Conservation (phyloP, 2,113 vertebrate species). For the Cyphomyrus discorhynchus region DNA sequence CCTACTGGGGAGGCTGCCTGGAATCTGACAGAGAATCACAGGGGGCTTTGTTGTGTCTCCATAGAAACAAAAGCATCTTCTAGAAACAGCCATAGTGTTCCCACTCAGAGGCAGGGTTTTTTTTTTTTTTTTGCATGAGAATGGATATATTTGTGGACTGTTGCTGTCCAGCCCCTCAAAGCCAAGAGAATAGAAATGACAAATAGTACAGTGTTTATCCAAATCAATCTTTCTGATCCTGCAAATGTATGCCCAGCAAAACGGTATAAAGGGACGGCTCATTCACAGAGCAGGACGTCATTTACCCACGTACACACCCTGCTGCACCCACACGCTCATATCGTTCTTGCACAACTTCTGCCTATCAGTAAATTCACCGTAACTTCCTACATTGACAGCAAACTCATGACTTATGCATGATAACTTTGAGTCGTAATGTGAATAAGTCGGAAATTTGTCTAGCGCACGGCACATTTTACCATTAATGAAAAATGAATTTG, state of each 20-base stretch:
- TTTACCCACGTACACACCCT: slow-evolving; percentile 26
- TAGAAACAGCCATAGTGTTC: background rate
- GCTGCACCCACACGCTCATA: background rate
- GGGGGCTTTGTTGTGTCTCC: background rate
- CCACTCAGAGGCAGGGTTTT: slow-evolving; percentile 5
- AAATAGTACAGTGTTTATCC: slow-evolving; percentile 22
- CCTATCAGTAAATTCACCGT: slow-evolving; percentile 29
- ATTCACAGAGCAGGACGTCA: slow-evolving; percentile 29
- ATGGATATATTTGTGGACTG: slow-evolving; percentile 38
- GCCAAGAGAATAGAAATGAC: slow-evolving; percentile 7
- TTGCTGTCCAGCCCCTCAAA: slow-evolving; percentile 28
- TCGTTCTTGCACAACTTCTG: slow-evolving; percentile 3
- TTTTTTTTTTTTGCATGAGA: slow-evolving; percentile 34
- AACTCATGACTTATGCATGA: slow-evolving; percentile 40
- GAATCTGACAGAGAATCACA: background rate
- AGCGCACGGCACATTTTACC: slow-evolving; percentile 10
- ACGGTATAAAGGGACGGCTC: background rate
- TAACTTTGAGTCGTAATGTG: slow-evolving; percentile 30
- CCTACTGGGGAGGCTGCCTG: background rate
- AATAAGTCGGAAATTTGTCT: slow-evolving; percentile 38
- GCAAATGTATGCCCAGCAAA: background rate
- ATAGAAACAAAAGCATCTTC: background rate
- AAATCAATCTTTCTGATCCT: slow-evolving; percentile 2
- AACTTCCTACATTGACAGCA: slow-evolving; percentile 27
- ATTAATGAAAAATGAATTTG: slow-evolving; percentile 31